A percentile compares a stretch with the other conserved stretches of the same genome.
Conservation (phyloP, 2,113 vertebrate species). For the Nibea albiflora region DNA sequence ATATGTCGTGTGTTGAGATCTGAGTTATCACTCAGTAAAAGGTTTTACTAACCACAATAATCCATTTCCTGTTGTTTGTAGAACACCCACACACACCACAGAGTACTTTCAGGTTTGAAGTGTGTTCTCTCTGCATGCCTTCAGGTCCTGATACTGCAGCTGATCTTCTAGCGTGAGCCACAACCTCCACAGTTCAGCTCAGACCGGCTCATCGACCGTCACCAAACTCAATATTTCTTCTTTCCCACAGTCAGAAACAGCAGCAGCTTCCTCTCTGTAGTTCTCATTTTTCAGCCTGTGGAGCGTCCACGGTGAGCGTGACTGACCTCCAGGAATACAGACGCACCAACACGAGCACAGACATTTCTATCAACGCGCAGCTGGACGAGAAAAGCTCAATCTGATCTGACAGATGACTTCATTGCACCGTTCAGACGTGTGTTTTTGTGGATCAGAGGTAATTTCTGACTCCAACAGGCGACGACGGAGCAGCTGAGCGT, state of each 20-base stretch:
- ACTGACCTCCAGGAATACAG: conserved; percentile 48
- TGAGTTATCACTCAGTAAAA: too few species aligned
- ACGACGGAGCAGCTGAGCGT: conserved; percentile 8
- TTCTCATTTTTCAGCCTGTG: conserved; percentile 31
- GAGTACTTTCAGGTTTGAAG: too few species aligned
- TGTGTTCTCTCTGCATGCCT: too few species aligned
- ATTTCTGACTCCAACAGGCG: neutral
- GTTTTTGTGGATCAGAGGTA: conserved; percentile 35
- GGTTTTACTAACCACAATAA: too few species aligned
- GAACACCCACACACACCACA: too few species aligned
- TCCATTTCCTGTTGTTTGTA: neutral
- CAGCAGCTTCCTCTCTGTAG: neutral
- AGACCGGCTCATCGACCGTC: neutral
- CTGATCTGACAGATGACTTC: conserved; percentile 51
- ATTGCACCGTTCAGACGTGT: conserved; percentile 36
- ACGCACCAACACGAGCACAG: neutral
- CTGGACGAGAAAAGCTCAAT: neutral
- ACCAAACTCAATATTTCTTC: conserved; percentile 19
- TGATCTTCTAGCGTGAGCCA: neutral
- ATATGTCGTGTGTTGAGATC: too few species aligned
- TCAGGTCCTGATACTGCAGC: neutral
- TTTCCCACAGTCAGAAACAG: conserved; percentile 7
- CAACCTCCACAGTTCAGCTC: neutral
- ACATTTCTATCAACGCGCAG: conserved; percentile 27
- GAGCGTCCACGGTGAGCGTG: conserved; percentile 22